Conservation (phyloP, 2,888 invertebrate genomes). For the Monochamus alternatus region DNA sequence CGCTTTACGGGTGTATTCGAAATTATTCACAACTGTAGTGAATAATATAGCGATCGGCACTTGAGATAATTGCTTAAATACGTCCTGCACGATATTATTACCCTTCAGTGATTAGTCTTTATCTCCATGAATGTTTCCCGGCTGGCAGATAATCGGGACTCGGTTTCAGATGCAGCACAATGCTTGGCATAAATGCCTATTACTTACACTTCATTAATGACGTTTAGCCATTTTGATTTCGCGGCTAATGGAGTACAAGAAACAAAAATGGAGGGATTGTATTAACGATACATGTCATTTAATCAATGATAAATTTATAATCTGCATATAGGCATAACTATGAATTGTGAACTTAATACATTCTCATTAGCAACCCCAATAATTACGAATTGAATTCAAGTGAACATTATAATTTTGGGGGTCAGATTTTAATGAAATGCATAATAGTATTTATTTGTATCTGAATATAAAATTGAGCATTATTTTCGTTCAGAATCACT, state of each 20-base stretch:
- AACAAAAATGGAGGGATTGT: constrained; percentile 7
- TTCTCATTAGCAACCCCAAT: too few relatives aligned
- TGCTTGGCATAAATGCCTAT: constrained; percentile 33
- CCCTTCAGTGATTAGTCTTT: constrained; percentile 31
- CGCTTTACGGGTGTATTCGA: background rate
- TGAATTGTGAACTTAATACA: too few relatives aligned
- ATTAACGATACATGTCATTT: constrained; percentile 2
- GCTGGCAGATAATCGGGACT: constrained; percentile 28
- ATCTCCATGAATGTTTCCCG: constrained; percentile 24
- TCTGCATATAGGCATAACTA: background rate
- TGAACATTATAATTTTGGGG: too few relatives aligned
- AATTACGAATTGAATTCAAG: too few relatives aligned
- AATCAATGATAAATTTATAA: constrained; percentile 3
- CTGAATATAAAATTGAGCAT: too few relatives aligned
- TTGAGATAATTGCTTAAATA: constrained; percentile 22
- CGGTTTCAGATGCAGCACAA: constrained; percentile 36
- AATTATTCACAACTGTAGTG: constrained; percentile 19
- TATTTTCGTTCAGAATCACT: too few relatives aligned
- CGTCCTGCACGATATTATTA: constrained; percentile 29
- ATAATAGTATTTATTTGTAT: too few relatives aligned
- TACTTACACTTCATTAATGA: constrained; percentile 37
- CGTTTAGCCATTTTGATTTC: constrained; percentile 32
- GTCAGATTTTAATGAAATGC: too few relatives aligned
- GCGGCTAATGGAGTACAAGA: constrained; percentile 3
- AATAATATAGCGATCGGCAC: constrained; percentile 19